Conservation (phyloP, 2,888 invertebrate species). For the Abscondita cerata region DNA sequence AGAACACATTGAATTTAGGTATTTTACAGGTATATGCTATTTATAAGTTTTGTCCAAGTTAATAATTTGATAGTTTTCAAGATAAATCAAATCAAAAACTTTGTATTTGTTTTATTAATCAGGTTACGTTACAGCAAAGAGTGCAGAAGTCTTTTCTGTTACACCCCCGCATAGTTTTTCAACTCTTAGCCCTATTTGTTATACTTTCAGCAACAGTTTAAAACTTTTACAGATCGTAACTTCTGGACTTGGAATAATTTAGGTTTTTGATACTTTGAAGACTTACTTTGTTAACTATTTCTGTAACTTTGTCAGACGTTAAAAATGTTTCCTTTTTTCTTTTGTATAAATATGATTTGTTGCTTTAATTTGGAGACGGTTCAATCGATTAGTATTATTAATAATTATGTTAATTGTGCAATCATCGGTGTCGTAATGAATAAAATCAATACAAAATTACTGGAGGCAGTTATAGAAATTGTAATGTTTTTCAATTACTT, state of each 20-base stretch:
- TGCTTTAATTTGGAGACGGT: no score
- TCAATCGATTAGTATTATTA: no score
- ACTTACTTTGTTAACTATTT: slow-evolving; percentile 39
- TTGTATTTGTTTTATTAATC: slow-evolving; percentile 10
- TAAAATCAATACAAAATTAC: no score
- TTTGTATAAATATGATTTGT: not conserved
- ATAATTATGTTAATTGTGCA: no score
- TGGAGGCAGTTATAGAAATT: no score
- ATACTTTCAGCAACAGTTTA: slow-evolving; percentile 55
- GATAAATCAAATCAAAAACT: slow-evolving; percentile 10
- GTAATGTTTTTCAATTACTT: no score
- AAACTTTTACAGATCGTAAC: slow-evolving; percentile 49
- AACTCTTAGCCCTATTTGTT: slow-evolving; percentile 54
- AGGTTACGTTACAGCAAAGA: slow-evolving; percentile 15
- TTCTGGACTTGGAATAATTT: slow-evolving; percentile 46
- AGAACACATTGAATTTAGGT: no score
- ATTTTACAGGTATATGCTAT: not conserved
- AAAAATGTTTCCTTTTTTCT: slow-evolving; percentile 28
- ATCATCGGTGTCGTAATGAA: no score
- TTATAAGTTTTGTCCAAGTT: slow-evolving; percentile 3
- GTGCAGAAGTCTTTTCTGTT: slow-evolving; percentile 44
- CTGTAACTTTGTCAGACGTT: slow-evolving; percentile 38
- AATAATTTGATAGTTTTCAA: slow-evolving; percentile 5
- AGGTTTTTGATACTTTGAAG: slow-evolving; percentile 41
- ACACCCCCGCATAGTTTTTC: slow-evolving; percentile 49